Base-by-base conservation (phyloP, 1,140 invertebrate genomes). In the Agrypnia vestita region DNA sequence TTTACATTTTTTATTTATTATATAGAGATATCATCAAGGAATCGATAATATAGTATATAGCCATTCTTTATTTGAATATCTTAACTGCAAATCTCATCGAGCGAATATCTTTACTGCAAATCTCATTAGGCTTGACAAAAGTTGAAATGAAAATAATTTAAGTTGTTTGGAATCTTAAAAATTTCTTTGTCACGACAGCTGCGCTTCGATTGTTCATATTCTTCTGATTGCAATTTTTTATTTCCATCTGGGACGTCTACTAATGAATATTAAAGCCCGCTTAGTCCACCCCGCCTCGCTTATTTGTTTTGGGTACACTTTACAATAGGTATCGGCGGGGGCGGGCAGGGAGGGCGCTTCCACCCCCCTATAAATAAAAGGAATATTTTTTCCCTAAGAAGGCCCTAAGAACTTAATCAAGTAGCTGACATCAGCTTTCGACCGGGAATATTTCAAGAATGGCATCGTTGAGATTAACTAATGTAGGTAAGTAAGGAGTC, bases 351-450 rank as follows among this genome's bases (percentile, higher is more conserved):
- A 78, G 67, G 73, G 62, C 43, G 55, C 46, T 9, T 64, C 21
- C 59, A 46, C 79, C 77, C 67, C 78, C 82, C 76, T 83, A 83
- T 80, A 81, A 83, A 83, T 80, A 83, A 83, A 83, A 81, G 82
- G 82, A 83, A 83, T 81, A 83, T 81, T 83, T 81, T 81, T 83
- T 80, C 82, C 61, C 79, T 67, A 77, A 76, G 78, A 72, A 80
- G 78, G 82, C 75, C 72, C 64, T 80, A 80, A 83, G 82, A 83
- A 83, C 82, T 83, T 83, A 83, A 83, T 83, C 82, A 83, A 83
- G 82, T 83, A 81, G 79, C 82, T 83, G 82, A 83, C 82, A 83
- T 83, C 82, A 83, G 82, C 82, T 83, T 78, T 83, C 81, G 56
- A 73, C 72, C 81, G 81, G 25, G 78, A 80, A 82, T 82, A 82